Evolutionary conservation across 2,113 vertebrate genomes (phyloP).

Genomic region (Ibidorhyncha struthersii): DNA sequence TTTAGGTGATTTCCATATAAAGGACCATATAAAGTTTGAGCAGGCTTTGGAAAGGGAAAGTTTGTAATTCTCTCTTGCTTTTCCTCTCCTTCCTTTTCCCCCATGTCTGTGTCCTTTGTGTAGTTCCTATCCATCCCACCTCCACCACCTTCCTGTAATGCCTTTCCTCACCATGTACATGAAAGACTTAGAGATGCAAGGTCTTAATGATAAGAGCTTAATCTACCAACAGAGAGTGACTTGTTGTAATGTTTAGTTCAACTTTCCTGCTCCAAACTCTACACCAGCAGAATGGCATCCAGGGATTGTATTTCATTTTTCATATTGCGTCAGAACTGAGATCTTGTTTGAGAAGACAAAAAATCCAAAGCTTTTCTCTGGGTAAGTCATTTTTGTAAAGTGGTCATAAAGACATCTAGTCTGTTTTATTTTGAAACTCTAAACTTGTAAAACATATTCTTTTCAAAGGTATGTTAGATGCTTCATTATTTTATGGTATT

Average conservation of each 20-base stretch:
- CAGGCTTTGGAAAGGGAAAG: not conserved
- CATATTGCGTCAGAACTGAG: not conserved
- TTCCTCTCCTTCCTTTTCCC: not conserved
- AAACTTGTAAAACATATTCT: not conserved
- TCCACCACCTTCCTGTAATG: accelerated
- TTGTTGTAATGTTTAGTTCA: not conserved
- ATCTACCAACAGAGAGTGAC: not conserved
- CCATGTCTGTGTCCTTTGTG: not conserved
- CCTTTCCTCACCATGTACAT: not conserved
- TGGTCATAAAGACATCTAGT: not conserved
- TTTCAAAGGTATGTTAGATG: not conserved
- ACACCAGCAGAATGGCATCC: not conserved
- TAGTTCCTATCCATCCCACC: accelerated
- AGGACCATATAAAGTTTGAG: not conserved
- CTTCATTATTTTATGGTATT: not conserved
- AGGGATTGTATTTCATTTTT: not conserved
- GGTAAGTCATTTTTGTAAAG: not conserved
- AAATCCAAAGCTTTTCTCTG: not conserved
- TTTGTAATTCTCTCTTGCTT: not conserved
- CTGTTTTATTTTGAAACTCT: not conserved
- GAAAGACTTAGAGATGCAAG: not conserved
- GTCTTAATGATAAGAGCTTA: not conserved
- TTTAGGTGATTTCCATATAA: not conserved
- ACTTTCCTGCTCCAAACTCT: not conserved
- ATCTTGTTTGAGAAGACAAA: not conserved